phyloP scores from a whole-genome alignment of 2,113 vertebrate species.

The Zosterops japonicus region DNA sequence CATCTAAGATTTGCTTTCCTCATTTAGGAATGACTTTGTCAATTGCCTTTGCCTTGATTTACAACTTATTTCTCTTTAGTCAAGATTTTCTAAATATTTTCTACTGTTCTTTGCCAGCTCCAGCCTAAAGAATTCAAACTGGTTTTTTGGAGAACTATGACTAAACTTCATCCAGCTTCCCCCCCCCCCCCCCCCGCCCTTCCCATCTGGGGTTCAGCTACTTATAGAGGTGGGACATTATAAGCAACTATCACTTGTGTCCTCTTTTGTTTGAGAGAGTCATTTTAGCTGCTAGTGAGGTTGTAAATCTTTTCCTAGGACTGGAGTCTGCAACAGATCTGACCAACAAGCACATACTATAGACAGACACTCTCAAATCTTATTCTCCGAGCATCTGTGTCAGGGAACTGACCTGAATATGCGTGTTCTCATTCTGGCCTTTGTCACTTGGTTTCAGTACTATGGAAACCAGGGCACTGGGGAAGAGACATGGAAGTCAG shows the following conservation, averaged over 20 bases:
- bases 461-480: background rate
- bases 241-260: background rate
- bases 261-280: background rate
- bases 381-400: background rate
- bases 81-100: background rate
- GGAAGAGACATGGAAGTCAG: background rate
- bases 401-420: background rate
- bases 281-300: background rate
- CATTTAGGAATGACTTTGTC: background rate
- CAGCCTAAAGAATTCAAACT: background rate
- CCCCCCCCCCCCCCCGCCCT: too few relatives aligned
- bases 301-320: background rate
- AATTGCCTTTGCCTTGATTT: background rate
- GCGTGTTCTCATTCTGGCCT: background rate
- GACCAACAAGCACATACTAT: background rate
- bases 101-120: background rate
- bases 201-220: background rate
- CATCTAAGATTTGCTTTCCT: background rate
- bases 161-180: background rate
- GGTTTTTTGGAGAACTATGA: background rate
- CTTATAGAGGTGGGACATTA: background rate
- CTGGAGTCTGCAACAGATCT: background rate
- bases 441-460: background rate
- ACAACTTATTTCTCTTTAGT: background rate
- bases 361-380: background rate